A percentile compares a stretch with the other conserved stretches of the same genome.
Evolutionary conservation across 2,797 vertebrate genomes (phyloP).

Genomic region (Mastacembelus armatus): DNA sequence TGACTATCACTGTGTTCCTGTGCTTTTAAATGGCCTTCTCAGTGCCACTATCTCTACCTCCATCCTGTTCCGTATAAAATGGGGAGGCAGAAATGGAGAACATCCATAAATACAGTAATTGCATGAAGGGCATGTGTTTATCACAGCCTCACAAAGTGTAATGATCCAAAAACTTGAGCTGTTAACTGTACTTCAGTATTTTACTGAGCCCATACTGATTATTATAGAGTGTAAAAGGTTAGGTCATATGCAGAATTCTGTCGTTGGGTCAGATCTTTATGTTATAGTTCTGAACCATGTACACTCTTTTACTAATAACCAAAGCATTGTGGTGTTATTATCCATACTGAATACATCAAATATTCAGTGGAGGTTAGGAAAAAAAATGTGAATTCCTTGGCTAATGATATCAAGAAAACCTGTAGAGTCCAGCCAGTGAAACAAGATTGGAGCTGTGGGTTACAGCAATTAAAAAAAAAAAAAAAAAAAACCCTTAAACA

Average conservation of each 20-base stretch:
- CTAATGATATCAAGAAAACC: no score
- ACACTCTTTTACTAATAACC: no score
- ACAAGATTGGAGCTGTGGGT: no score
- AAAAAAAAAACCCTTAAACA: no score
- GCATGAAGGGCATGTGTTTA: constrained; percentile 73
- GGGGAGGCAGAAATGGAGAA: constrained; percentile 61
- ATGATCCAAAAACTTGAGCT: constrained; percentile 55
- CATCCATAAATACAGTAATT: constrained; percentile 76
- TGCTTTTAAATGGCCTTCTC: constrained; percentile 74
- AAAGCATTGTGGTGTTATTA: no score
- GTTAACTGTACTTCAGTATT: constrained; percentile 37
- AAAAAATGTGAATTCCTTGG: no score
- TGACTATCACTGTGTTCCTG: constrained; percentile 78
- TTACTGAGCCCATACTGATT: constrained; percentile 27
- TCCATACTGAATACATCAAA: no score
- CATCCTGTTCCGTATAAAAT: constrained; percentile 67
- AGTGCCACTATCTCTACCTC: constrained; percentile 64
- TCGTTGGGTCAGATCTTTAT: no score
- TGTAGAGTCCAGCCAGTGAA: no score
- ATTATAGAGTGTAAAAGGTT: constrained; percentile 31
- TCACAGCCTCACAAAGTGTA: constrained; percentile 49
- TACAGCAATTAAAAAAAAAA: no score
- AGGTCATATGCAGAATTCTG: neutral
- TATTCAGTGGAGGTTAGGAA: no score
- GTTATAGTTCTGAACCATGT: no score